Base-by-base conservation (phyloP, 64 coral and sea anemone genomes). In the Dendrophyllia cribrosa region DNA sequence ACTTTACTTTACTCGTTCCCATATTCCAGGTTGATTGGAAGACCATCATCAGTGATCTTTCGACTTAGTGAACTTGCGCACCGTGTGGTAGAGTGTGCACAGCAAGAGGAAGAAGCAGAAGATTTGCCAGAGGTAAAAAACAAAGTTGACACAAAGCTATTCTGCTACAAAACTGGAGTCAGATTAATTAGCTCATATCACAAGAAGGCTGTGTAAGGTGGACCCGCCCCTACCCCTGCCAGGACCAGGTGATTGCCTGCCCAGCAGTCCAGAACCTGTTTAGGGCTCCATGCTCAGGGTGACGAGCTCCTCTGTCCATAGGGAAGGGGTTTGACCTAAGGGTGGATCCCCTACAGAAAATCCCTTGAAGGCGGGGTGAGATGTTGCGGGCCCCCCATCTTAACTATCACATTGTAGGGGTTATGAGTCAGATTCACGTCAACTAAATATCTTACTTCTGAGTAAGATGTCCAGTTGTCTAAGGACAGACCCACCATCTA, bases 1-100 rank as follows among this genome's bases (percentile, higher is more conserved):
- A 22, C 66, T 68, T 23, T 22, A 9, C 7, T 9, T 7, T 56
- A 9, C 12, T 56, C 53, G 1, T 14, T 17, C 43, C 47, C 17
- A 49, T 50, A 6, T 75, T 83, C n/a, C 26, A 96, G 94, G 63
- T 82, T 94, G 66, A 96, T 96, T 82, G 95, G 91, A 75, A 93
- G 95, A 47, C 91, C 95, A 52, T 66, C 91, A 53, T 79, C 78
- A 81, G 91, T 96, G 6, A 88, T 86, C 49, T 96, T 96, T 51
- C 89, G 61, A 63, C 47, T 96, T 4, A 94, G 69, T 86, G 91
- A 93, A 52, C 74, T 96, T 51, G 95, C 95, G 13, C 64, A 75
- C 44, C 93, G 72, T 23, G 78, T 96, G 7, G 55, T 90, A 15
- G 87, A 89, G 65, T 83, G 78, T 58, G 86, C 86, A 13, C 66